These are phyloP conservation scores for Cyrtodaria siliqua DNA, from an alignment of 2,888 invertebrate genomes.

Conservation along the genomic window DNA sequence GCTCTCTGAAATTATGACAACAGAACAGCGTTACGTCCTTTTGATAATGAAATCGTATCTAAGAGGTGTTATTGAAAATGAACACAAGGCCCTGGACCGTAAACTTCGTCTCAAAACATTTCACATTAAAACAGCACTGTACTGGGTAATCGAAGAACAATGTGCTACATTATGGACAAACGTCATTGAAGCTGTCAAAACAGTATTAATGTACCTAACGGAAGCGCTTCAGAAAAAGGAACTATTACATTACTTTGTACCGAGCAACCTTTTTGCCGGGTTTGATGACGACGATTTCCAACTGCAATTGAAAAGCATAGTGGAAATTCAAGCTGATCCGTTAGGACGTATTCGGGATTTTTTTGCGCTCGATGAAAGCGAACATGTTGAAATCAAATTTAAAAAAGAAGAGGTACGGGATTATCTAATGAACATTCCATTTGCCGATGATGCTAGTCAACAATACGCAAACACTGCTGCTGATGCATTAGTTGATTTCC, in stretches of 20 bases:
- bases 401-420: too few species aligned
- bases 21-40: conserved; percentile 46
- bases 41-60: conserved; percentile 58
- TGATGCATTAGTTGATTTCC: too few species aligned
- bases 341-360: conserved; percentile 25
- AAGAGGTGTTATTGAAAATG: conserved; percentile 36
- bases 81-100: conserved; percentile 11
- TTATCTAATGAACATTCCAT: too few species aligned
- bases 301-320: conserved; percentile 18
- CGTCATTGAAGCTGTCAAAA: conserved; percentile 11
- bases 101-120: conserved; percentile 50
- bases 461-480: too few species aligned
- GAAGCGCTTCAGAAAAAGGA: conserved; percentile 5
- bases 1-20: conserved; percentile 42
- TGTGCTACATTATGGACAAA: conserved; percentile 21
- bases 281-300: conserved; percentile 11
- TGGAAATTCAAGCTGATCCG: conserved; percentile 15
- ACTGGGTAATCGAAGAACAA: conserved; percentile 47
- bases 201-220: conserved; percentile 15
- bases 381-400: too few species aligned
- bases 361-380: too few species aligned
- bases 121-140: conserved; percentile 61
- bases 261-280: conserved; percentile 35
- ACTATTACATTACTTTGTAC: conserved; percentile 41
- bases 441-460: too few species aligned